Evolutionary conservation across 1,140 invertebrate species (phyloP), one percentile per base, ranked within the genome.

Genomic region (Apocrypta bakeri): DNA sequence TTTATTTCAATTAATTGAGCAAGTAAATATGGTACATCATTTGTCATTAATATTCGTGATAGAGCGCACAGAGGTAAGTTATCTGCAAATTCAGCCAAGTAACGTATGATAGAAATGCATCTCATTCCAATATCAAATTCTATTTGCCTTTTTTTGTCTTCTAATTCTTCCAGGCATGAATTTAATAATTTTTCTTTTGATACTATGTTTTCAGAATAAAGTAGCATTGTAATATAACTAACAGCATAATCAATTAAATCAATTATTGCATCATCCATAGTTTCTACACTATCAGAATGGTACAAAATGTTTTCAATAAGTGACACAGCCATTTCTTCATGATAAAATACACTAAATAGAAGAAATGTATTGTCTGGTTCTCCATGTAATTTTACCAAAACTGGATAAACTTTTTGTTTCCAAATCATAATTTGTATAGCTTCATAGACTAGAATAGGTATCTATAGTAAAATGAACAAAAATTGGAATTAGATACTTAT

Each of bases 161-260:
- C 88, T 66, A 96, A 87, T 85, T 96, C 95, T 48, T 94, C 92
- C 0, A 91, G 72, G 21, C 90, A 91, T 1, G 88, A 87, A 37
- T 89, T 90, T 64, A 68, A 37, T 74, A 63, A 79, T 76, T 76
- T 87, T 85, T 85, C 90, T 40, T 79, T 90, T 69, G 83, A 86
- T 87, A 84, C 87, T 83, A 80, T 86, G 84, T 84, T 91, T 89
- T 92, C 93, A 83, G 91, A 87, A 77, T 93, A 88, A 1, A 93
- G 92, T 64, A 95, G 89, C 33, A 91, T 88, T 25, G 93, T 93
- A 0, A 95, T 87, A 66, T 92, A 92, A 82, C 94, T 92, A 2
- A 94, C 92, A 42, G 93, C 92, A 86, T 97, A 97, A 89, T 97
- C 95, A n/a, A 96, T 91, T 1, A 97, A 88, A 91, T 97, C 96